Evolutionary conservation across 1,140 invertebrate species (phyloP), one percentile per base, ranked within the genome.

Genomic region (Dufourea novaeangliae): DNA sequence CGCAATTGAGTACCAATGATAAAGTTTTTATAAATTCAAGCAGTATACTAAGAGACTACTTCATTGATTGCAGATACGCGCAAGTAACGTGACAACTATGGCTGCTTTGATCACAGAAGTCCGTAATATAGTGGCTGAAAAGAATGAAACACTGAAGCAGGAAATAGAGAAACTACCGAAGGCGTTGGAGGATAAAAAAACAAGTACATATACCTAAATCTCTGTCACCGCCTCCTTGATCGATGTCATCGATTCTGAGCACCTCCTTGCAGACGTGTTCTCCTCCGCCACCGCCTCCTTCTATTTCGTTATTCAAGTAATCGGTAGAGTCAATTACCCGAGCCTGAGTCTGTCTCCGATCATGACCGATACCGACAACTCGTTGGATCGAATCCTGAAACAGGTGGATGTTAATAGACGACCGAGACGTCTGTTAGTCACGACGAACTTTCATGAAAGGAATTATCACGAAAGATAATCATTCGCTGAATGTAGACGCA

Each of bases 291-390:
- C 52, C 70, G 11, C 46, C 71, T 2, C 57, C 79, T 27, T 52
- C 83, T 3, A 20, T 14, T 25, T n/a, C 34, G 4, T 80, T 83
- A 1, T 83, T 85, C 0, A 86, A 84, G 10, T 83, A 71, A 0
- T 66, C 85, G 11, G 39, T 57, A 17, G 25, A 32, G 12, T 17
- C 69, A 25, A 71, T 68, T 12, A 72, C 78, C 46, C 88, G 20
- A 87, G 70, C 64, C 14, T 89, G 27, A 89, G 41, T 54, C 50
- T 90, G 17, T 90, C 87, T 20, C 86, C 89, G 27, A 87, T 87
- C 37, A 64, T 71, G 54, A 62, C 74, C 1, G 72, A 78, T 20
- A 68, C 80, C 8, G 87, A 89, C 1, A 76, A 75, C 66, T 64
- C 82, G 20, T 66, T 91, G 10, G 54, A 70, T 1, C 66, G 79